Evolutionary conservation across 2,888 invertebrate species (phyloP).

Genomic region (Mamestra brassicae): DNA sequence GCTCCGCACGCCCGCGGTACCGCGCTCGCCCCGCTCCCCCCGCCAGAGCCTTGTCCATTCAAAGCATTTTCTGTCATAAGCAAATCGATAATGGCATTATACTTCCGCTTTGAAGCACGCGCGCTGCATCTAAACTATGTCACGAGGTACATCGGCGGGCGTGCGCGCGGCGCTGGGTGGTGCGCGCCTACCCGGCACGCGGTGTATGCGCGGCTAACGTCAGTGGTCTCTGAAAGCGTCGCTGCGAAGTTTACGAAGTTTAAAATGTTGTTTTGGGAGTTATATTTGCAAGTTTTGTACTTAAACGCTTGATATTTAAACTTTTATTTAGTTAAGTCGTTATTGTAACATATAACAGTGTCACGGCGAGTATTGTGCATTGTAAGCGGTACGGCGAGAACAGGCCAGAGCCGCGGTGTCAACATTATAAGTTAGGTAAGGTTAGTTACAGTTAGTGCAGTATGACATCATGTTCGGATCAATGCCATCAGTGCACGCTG

Average conservation of each 20-base stretch:
- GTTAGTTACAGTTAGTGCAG: slow-evolving; percentile 68
- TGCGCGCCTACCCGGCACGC: slow-evolving; percentile 36
- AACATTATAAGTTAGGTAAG: slow-evolving; percentile 65
- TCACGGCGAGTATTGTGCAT: slow-evolving; percentile 37
- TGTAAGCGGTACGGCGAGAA: slow-evolving; percentile 7
- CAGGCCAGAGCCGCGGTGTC: slow-evolving; percentile 35
- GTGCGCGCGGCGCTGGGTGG: slow-evolving; percentile 27
- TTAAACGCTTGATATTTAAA: slow-evolving; percentile 17
- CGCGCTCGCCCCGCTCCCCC: slow-evolving; percentile 67
- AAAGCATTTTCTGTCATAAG: slow-evolving; percentile 90
- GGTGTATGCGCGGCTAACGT: slow-evolving; percentile 45
- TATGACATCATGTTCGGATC: slow-evolving; percentile 62
- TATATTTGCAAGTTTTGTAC: slow-evolving; percentile 20
- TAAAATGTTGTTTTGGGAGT: slow-evolving; percentile 51
- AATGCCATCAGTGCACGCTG: slow-evolving; percentile 53
- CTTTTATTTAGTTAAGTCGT: slow-evolving; percentile 1
- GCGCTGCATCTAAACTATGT: slow-evolving; percentile 86
- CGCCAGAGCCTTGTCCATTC: slow-evolving; percentile 84
- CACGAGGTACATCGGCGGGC: slow-evolving; percentile 73
- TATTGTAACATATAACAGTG: slow-evolving; percentile 41
- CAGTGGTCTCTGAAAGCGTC: slow-evolving; percentile 51
- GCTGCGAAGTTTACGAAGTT: slow-evolving; percentile 59
- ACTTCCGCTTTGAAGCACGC: slow-evolving; percentile 89
- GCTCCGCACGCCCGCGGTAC: slow-evolving; percentile 64
- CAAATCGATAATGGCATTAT: slow-evolving; percentile 90